Percentiles rank a stretch among this genome's conserved stretches.
Evolutionary conservation across 2,888 invertebrate species (phyloP).

Genomic region (Catocala sponsa): DNA sequence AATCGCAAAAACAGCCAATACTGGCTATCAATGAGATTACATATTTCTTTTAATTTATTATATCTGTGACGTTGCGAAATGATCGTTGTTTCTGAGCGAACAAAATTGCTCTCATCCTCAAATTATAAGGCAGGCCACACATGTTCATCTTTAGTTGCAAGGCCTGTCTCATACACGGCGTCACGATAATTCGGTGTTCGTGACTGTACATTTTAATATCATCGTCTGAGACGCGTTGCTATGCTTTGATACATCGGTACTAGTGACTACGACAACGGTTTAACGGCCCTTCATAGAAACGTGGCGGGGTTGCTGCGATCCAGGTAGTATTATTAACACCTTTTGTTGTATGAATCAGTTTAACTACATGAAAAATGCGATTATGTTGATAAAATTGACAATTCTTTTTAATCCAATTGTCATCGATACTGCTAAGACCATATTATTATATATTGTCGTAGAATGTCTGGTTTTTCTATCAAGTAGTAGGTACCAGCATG

Average conservation of each 20-base stretch:
- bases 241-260: conserved; percentile 81
- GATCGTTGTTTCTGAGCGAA: conserved; percentile 27
- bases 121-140: conserved; percentile 55
- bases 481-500: too few species aligned
- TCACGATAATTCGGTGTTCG: conserved; percentile 72
- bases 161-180: conserved; percentile 56
- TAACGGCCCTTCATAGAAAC: conserved; percentile 28
- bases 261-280: conserved; percentile 31
- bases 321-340: not conserved
- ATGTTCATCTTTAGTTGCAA: conserved; percentile 52
- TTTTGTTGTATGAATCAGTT: not conserved
- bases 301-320: not conserved
- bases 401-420: too few species aligned
- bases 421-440: too few species aligned
- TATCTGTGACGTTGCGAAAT: conserved; percentile 47
- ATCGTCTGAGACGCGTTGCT: conserved; percentile 69
- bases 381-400: not conserved
- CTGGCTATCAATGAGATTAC: conserved; percentile 3
- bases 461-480: too few species aligned
- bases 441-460: too few species aligned
- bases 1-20: conserved; percentile 18
- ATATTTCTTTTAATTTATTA: conserved; percentile 39
- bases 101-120: conserved; percentile 39
- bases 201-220: conserved; percentile 82
- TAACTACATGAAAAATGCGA: not conserved